Conservation (phyloP, 2,888 invertebrate species). For the Oscheius sp. region DNA sequence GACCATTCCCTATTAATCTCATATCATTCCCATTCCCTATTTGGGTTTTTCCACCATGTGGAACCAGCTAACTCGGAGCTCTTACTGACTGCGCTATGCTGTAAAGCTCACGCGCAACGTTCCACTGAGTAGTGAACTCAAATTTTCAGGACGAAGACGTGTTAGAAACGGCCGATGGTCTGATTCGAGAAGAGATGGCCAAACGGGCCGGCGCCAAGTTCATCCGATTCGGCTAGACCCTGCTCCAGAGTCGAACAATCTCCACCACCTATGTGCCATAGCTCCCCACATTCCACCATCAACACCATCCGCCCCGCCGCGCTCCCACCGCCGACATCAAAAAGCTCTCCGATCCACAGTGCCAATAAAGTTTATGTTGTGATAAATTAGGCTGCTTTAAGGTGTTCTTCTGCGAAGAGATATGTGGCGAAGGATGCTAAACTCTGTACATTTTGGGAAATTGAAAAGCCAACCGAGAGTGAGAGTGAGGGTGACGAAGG, state of each 20-base stretch:
- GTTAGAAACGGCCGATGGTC: slow-evolving; percentile 24
- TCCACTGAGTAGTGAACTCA: no score
- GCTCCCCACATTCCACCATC: neutral
- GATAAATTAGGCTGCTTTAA: slow-evolving; percentile 18
- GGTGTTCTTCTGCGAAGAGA: slow-evolving; percentile 6
- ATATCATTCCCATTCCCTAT: no score
- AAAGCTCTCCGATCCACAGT: slow-evolving; percentile 27
- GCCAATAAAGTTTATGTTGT: slow-evolving; percentile 34
- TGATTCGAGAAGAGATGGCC: slow-evolving; percentile 44
- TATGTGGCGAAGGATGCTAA: slow-evolving; percentile 16
- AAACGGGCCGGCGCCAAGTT: slow-evolving; percentile 57
- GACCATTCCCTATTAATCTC: no score
- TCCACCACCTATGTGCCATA: neutral
- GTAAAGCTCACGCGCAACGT: no score
- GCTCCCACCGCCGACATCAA: slow-evolving; percentile 14
- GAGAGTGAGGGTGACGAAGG: slow-evolving; percentile 12
- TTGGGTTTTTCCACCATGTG: no score
- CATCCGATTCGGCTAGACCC: slow-evolving; percentile 56
- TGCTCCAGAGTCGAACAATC: neutral
- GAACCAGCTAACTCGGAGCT: no score
- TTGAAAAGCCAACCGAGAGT: slow-evolving; percentile 5
- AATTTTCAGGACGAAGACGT: slow-evolving; percentile 33
- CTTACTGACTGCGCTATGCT: no score
- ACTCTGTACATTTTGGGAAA: neutral
- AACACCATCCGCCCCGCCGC: neutral